Conservation (phyloP, 2,113 vertebrate genomes). For the Telmatochromis sp. region DNA sequence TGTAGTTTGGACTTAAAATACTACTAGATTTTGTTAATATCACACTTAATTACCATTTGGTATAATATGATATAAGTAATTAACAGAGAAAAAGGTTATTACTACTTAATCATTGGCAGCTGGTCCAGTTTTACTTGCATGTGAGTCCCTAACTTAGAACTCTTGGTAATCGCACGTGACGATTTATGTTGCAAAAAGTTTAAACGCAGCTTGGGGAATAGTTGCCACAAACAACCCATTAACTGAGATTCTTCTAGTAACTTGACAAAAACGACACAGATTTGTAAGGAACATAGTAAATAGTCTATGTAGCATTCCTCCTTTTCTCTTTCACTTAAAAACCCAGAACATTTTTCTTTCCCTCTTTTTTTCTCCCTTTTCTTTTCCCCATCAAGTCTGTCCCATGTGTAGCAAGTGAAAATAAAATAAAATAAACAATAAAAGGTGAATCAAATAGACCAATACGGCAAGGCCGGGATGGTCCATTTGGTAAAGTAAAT, state of each 20-base stretch:
- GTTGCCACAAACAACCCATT: neutral
- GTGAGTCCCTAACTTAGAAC: neutral
- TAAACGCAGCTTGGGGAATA: neutral
- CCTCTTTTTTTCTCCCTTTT: neutral
- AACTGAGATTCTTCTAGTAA: neutral
- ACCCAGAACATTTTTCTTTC: neutral
- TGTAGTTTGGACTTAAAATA: neutral
- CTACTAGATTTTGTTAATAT: neutral
- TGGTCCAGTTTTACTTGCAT: neutral
- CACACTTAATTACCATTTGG: neutral
- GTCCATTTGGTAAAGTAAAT: neutral
- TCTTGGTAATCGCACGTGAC: neutral
- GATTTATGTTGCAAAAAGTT: neutral
- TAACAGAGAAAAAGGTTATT: neutral
- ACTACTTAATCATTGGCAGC: neutral
- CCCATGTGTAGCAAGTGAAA: neutral
- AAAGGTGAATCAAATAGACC: neutral
- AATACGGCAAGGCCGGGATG: neutral
- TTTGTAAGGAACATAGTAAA: neutral
- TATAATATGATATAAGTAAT: neutral
- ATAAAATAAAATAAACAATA: neutral
- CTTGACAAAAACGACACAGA: neutral
- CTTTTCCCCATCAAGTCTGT: neutral
- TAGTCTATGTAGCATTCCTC: neutral
- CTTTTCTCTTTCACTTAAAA: neutral